Conservation (phyloP, 1,140 invertebrate genomes). For the Ceratina calcarata region DNA sequence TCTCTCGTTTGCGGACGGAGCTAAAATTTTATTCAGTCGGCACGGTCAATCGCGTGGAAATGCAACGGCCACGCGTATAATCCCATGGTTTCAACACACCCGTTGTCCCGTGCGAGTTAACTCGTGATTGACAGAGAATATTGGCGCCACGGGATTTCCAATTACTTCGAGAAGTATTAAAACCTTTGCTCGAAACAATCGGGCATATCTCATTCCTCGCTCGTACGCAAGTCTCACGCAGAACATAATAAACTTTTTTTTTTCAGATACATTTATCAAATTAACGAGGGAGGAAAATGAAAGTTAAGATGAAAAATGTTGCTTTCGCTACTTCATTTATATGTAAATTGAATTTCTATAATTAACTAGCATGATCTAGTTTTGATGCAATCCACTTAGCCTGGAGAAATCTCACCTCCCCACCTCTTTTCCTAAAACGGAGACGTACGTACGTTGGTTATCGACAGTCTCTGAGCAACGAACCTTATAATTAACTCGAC, state of each 20-base stretch:
- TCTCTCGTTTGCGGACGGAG: background rate
- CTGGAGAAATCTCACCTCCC: background rate
- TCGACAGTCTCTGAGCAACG: slow-evolving; percentile 57
- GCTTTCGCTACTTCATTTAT: background rate
- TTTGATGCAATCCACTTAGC: background rate
- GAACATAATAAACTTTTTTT: too few species aligned
- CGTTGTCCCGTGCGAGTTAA: background rate
- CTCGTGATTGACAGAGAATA: background rate
- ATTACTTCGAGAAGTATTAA: background rate
- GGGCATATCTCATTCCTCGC: background rate
- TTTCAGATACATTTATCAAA: too few species aligned
- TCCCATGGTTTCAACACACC: slow-evolving; percentile 9
- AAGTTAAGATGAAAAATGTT: too few species aligned
- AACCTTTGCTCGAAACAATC: background rate
- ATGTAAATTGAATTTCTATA: background rate
- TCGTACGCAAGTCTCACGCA: background rate
- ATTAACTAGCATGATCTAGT: background rate
- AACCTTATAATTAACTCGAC: slow-evolving; percentile 69
- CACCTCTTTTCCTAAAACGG: slow-evolving; percentile 11
- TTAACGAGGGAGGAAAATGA: too few species aligned
- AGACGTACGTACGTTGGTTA: slow-evolving; percentile 31
- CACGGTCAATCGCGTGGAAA: background rate
- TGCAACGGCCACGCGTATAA: slow-evolving; percentile 1
- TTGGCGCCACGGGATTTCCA: background rate
- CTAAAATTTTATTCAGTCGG: slow-evolving; percentile 34